Base-by-base conservation (phyloP, 1,140 invertebrate genomes). In the Lasaia peninsularis region DNA sequence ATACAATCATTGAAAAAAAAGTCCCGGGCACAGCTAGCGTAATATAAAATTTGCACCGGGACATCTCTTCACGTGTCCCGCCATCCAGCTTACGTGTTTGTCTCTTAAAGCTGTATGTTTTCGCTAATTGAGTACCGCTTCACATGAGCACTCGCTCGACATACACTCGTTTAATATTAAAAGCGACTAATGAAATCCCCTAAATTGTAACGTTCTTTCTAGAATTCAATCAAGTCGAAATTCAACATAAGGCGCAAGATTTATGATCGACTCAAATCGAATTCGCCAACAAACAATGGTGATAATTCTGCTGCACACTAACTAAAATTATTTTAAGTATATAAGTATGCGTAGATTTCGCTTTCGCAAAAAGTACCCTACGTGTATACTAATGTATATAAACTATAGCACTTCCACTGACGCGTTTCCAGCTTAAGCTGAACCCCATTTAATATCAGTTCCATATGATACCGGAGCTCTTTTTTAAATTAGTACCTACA, bases 261-360 rank as follows among this genome's bases (percentile, higher is more conserved):
- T 88, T 88, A 86, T 86, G 85, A 86, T 85, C 85, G 85, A 85
- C 81, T 80, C 85, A 86, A 88, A 86, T 88, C 81, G 85, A 85
- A 85, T 88, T 86, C 78, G 80, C 82, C 80, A 81, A 85, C 83
- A 86, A 88, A 88, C 83, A 88, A 88, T 86, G n/a, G n/a, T n/a
- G n/a, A n/a, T n/a, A n/a, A n/a, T n/a, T n/a, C n/a, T n/a, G n/a
- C n/a, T n/a, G n/a, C n/a, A n/a, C n/a, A n/a, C n/a, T n/a, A n/a
- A n/a, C n/a, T n/a, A n/a, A n/a, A n/a, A n/a, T n/a, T n/a, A n/a
- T n/a, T n/a, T n/a, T n/a, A n/a, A n/a, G n/a, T n/a, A n/a, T n/a
- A n/a, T n/a, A n/a, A n/a, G n/a, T n/a, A n/a, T n/a, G n/a, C n/a
- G n/a, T n/a, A n/a, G n/a, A n/a, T n/a, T n/a, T n/a, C n/a, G n/a